A percentile compares a stretch with the other conserved stretches of the same genome.
Evolutionary conservation across 2,888 invertebrate genomes (phyloP).

Genomic region (Prosopocoilus inquinatus): DNA sequence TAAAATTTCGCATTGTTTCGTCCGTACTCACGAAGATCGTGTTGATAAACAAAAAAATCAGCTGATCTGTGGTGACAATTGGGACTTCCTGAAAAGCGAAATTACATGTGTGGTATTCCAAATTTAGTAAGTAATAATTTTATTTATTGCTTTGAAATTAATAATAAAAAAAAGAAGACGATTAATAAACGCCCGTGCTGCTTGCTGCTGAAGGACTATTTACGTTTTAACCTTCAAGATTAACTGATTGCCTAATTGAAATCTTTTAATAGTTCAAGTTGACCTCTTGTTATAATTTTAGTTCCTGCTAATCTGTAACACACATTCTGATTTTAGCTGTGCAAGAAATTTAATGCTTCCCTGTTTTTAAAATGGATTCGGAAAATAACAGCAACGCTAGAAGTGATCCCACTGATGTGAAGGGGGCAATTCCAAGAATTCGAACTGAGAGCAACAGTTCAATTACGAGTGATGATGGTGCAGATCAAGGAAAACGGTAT

Average conservation of each 20-base stretch:
- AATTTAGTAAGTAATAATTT: constrained; percentile 14
- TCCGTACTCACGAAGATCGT: constrained; percentile 7
- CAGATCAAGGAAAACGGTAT: constrained; percentile 37
- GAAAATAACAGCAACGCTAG: constrained; percentile 23
- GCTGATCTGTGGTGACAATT: constrained; percentile 26
- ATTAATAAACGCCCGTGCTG: background rate
- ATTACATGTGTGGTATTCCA: constrained; percentile 24
- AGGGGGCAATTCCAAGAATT: constrained; percentile 34
- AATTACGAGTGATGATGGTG: constrained; percentile 44
- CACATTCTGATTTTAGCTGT: constrained; percentile 9
- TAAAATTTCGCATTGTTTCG: constrained; percentile 3
- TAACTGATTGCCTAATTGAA: constrained; percentile 25
- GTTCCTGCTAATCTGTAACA: constrained; percentile 6
- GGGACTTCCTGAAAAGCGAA: constrained; percentile 17
- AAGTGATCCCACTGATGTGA: constrained; percentile 34
- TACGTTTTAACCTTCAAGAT: constrained; percentile 16
- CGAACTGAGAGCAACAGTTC: constrained; percentile 49
- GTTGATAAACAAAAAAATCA: constrained; percentile 33
- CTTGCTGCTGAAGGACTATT: background rate
- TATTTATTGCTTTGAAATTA: background rate
- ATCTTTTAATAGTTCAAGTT: constrained; percentile 31
- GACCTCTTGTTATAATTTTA: constrained; percentile 30
- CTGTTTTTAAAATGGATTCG: constrained; percentile 20
- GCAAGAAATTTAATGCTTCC: background rate
- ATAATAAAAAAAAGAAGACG: background rate